Conservation (phyloP, 2,888 invertebrate genomes). For the Deilephila porcellus region DNA sequence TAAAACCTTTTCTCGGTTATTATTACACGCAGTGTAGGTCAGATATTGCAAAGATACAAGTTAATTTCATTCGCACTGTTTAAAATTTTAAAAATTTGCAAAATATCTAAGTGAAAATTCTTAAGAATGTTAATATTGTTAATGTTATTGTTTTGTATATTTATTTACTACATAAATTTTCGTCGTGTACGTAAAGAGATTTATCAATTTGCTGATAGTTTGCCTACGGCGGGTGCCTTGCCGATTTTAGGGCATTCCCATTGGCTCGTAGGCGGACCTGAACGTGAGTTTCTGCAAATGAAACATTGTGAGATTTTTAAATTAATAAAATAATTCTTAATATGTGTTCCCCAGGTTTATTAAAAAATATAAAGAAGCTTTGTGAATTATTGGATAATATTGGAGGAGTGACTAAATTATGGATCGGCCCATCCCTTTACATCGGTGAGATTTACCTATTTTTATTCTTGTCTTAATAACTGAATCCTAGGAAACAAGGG, state of each 20-base stretch:
- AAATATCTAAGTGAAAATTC: neutral
- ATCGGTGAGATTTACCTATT: slow-evolving; percentile 52
- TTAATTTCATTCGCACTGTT: neutral
- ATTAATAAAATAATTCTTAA: neutral
- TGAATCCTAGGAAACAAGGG: too few relatives aligned
- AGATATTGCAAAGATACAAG: slow-evolving; percentile 9
- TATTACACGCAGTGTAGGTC: slow-evolving; percentile 47
- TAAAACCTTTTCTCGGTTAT: slow-evolving; percentile 47
- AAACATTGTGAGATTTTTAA: neutral
- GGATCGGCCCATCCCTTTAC: slow-evolving; percentile 70
- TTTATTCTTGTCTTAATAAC: neutral
- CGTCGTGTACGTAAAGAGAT: neutral
- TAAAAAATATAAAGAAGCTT: neutral
- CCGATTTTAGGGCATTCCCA: slow-evolving; percentile 70
- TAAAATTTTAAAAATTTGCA: neutral
- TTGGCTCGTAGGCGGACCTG: slow-evolving; percentile 72
- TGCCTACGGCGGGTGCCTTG: slow-evolving; percentile 57
- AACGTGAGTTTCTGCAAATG: slow-evolving; percentile 50
- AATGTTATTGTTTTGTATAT: neutral
- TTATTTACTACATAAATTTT: neutral
- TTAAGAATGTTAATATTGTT: neutral
- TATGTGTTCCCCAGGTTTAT: slow-evolving; percentile 1
- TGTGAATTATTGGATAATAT: slow-evolving; percentile 45
- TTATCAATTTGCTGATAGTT: slow-evolving; percentile 51
- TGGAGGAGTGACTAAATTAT: slow-evolving; percentile 57